Evolutionary conservation across 2,113 vertebrate genomes (phyloP), one percentile per base, ranked within the genome.

Genomic region (Odobenus rosmarus): DNA sequence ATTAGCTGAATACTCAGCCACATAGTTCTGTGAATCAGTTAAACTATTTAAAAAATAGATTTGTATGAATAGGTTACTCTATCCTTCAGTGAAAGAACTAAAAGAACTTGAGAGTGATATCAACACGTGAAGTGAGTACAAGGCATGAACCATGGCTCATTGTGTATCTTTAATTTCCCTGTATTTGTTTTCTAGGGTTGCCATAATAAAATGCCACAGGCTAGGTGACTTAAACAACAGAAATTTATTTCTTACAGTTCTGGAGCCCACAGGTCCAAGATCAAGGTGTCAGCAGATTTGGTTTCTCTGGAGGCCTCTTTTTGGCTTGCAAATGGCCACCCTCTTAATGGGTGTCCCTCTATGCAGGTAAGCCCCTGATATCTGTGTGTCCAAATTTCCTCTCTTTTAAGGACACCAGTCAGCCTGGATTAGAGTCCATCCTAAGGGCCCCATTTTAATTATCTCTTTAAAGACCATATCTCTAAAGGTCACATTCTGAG

Each of bases 11-110:
- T 31, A 95, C 18, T 96, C 18, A 80, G 61, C 19, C 24, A 64
- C 12, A 39, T 19, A 67, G 36, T 59, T 93, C 49, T 69, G 1
- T 31, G 92, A 71, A 61, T 23, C 13, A 79, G 4, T 24, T 49
- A 53, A 77, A 53, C 26, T 69, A 31, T 80, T 93, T 93, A 33
- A 36, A 87, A 93, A 84, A 84, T 28, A 71, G 42, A 95, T 76
- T 87, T 88, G 31, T 77, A 57, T 96, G 89, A 76, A 57, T 2
- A 80, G 39, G 11, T 76, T 71, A 88, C 12, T 36, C 21, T 26
- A 80, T 67, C 28, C 7, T 82, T 96, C 57, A 74, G n/a, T 49
- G 80, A 69, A 91, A 80, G 1, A 76, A 87, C 31, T 85, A n/a
- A 85, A 92, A 93, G 3, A 87, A 74, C 18, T 79, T 79, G 33